Percentiles rank a stretch among this genome's conserved stretches.
Conservation (phyloP, 2,113 vertebrate genomes). For the Alouatta palliata region DNA sequence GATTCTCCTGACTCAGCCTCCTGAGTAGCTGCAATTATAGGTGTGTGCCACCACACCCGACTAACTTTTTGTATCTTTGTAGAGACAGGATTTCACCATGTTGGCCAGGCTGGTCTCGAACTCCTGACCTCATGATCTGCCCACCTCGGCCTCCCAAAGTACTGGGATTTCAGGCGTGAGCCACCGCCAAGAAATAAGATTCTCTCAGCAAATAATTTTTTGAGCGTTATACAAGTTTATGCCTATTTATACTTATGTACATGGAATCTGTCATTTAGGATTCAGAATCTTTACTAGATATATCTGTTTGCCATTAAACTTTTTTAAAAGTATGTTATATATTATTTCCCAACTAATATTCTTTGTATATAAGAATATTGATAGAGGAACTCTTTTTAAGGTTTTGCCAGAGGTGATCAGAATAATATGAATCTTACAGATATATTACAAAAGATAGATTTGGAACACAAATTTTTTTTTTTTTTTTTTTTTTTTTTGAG, state of each 20-base stretch:
- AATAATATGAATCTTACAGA: constrained; percentile 19
- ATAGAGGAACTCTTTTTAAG: neutral
- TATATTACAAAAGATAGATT: neutral
- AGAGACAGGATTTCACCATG: too few species aligned
- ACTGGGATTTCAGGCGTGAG: too few species aligned
- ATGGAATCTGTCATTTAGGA: neutral
- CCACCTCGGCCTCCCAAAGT: too few species aligned
- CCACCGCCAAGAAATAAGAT: neutral
- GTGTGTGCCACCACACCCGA: too few species aligned
- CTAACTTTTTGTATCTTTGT: too few species aligned
- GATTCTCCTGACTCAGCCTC: too few species aligned
- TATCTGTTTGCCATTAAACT: constrained; percentile 9
- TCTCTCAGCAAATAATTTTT: neutral
- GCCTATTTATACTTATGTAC: neutral
- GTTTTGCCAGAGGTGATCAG: constrained; percentile 34
- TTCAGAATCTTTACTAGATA: neutral
- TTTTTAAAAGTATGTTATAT: neutral
- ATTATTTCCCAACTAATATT: constrained; percentile 15
- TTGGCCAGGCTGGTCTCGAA: too few species aligned
- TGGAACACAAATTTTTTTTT: constrained; percentile 21
- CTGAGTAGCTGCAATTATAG: too few species aligned
- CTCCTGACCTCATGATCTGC: too few species aligned
- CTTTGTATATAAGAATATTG: neutral
- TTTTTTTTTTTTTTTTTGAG: too few species aligned
- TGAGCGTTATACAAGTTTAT: neutral